Base-by-base conservation (phyloP, 2,888 invertebrate species). In the Paralinhomoeus sp. region DNA sequence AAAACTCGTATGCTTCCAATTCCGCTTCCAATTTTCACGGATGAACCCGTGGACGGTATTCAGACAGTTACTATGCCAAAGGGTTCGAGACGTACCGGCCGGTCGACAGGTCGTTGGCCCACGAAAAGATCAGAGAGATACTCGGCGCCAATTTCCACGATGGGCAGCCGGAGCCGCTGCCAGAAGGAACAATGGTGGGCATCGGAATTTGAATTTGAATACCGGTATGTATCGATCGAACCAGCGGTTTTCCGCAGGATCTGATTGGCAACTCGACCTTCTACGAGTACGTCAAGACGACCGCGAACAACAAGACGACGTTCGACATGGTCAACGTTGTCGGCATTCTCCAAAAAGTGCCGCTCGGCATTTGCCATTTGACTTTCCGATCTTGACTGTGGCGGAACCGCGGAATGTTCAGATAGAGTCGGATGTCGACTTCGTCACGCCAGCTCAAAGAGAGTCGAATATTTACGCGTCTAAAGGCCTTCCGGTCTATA, bases 371-470 rank as follows among this genome's bases (percentile, higher is more conserved):
- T n/a, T n/a, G n/a, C n/a, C n/a, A n/a, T n/a, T n/a, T n/a, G n/a
- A n/a, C n/a, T n/a, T n/a, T n/a, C n/a, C n/a, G n/a, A n/a, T n/a
- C n/a, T n/a, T n/a, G n/a, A n/a, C n/a, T n/a, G n/a, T n/a, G n/a
- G n/a, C n/a, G n/a, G n/a, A n/a, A n/a, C n/a, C n/a, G n/a, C n/a
- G n/a, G n/a, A n/a, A n/a, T n/a, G 35, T 53, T 49, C 31, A 58
- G 58, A 46, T 59, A 23, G 61, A 61, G 50, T 52, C 58, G 7
- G 61, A 61, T 41, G 54, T 62, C 22, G 61, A 61, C 42, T 61
- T 61, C 46, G 56, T 60, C 2, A 51, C 59, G 35, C 61, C 61
- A 2, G 58, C 57, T 37, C 54, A 59, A 21, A 36, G 48, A 36
- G 61, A 61, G 49, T 52, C 57, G 31, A 47, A 50, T 35, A 50